Evolutionary conservation across 1,140 invertebrate species (phyloP), one percentile per base, ranked within the genome.

Genomic region (Colletes gigas): DNA sequence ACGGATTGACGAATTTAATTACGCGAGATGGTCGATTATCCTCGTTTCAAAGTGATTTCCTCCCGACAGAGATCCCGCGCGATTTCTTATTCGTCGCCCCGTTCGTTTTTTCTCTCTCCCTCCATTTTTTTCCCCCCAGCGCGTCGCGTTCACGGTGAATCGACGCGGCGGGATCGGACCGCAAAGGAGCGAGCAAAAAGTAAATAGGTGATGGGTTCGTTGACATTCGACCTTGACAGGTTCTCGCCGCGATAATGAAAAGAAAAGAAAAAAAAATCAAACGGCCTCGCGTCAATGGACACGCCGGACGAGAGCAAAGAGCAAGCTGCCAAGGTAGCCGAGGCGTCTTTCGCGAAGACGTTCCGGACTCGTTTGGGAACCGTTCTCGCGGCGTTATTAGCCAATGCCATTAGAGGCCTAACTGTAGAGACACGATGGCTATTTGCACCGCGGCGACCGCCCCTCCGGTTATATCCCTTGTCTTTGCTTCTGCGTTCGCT

Each of bases 351-450:
- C 1, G 66, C 55, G 67, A 21, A 71, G 54, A 63, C 65, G 66
- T 21, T 66, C 17, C 10, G 19, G 8, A 17, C 57, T 72, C 55
- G 69, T 59, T 59, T 10, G 59, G 19, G 47, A 63, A 54, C 17
- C 21, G 12, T 74, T 63, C 21, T 19, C 47, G 41, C 60, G 14
- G 4, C 77, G 78, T 86, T 84, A 85, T 84, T 88, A 83, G 82
- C 83, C 81, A 86, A 83, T 84, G 83, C 81, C 83, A 89, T 87
- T 87, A 84, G 63, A 81, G 76, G 30, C 82, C 82, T 87, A 82
- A 83, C 74, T 72, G 55, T 68, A 73, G 73, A 15, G 47, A 80
- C 80, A 82, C 82, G 81, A 78, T 81, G 81, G 82, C 30, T 74
- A 66, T 68, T 62, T 65, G 15, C 44, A 66, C 50, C 12, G 7